Evolutionary conservation across 2,888 invertebrate species (phyloP).

Genomic region (Cerastis leucographa): DNA sequence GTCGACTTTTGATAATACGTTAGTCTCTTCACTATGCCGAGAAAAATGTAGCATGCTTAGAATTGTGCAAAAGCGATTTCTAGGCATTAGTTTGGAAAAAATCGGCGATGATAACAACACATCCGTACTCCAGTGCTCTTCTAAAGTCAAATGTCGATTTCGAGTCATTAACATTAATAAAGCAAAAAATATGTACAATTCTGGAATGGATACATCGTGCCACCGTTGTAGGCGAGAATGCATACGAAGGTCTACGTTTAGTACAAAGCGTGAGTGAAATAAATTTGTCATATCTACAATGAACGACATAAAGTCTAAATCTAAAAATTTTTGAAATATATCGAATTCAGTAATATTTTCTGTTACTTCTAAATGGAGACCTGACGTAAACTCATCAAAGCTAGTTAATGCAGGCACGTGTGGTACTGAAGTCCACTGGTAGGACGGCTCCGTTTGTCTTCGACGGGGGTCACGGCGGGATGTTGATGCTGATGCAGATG

Average conservation of each 20-base stretch:
- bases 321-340: conserved; percentile 38
- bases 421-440: conserved; percentile 46
- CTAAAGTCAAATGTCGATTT: conserved; percentile 45
- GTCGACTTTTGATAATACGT: conserved; percentile 37
- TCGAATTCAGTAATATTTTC: conserved; percentile 45
- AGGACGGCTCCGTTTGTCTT: conserved; percentile 46
- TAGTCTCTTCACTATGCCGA: conserved; percentile 17
- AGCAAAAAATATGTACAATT: conserved; percentile 51
- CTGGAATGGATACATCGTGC: conserved; percentile 45
- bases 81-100: conserved; percentile 49
- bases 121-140: conserved; percentile 59
- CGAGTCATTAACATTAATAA: conserved; percentile 52
- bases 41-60: conserved; percentile 37
- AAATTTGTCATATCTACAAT: background rate
- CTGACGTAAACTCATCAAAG: conserved; percentile 47
- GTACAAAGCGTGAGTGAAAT: conserved; percentile 39
- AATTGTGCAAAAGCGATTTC: conserved; percentile 57
- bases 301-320: conserved; percentile 18
- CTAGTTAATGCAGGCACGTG: conserved; percentile 43
- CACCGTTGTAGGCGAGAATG: conserved; percentile 52
- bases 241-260: conserved; percentile 39
- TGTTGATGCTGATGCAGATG: conserved; percentile 43
- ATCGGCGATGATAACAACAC: conserved; percentile 45
- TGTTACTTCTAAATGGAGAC: conserved; percentile 42
- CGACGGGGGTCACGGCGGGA: conserved; percentile 43